Evolutionary conservation across 1,140 invertebrate genomes (phyloP), one percentile per base, ranked within the genome.

Genomic region (Phenacoccus solenopsis): DNA sequence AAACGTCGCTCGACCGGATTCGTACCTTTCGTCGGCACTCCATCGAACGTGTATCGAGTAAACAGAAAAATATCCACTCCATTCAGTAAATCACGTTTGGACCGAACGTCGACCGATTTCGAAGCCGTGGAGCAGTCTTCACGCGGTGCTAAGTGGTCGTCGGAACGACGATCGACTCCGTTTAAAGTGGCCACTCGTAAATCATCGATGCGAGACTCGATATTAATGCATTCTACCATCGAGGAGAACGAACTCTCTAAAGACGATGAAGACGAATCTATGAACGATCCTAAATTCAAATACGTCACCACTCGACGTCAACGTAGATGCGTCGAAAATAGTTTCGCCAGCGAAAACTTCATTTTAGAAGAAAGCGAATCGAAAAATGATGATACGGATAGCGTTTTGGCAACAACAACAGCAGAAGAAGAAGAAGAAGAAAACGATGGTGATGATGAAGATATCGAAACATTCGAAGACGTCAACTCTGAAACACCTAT

Each of bases 311-410:
- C 4, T 4, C 10, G 59, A 10, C 9, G 59, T 25, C 3, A n/a
- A 49, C 59, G 21, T 3, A 3, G 59, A 10, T 27, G 2, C 9
- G 59, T 7, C 16, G 25, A 64, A 64, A 64, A 16, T 64, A 64
- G 10, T 24, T 64, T 64, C 20, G 59, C 22, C 9, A 20, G 1
- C 2, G 25, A 27, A 25, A 22, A 64, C 25, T 10, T 4, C 7
- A 64, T 64, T 64, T 1, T 64, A 2, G 59, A 64, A 27, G 59
- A 64, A 64, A 64, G 59, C 59, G 59, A 64, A 22, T 9, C 25
- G 22, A 27, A 64, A 10, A 64, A 22, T 16, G 59, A 64, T 24
- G 10, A 10, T 22, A 64, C 2, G 4, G 16, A 59, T 9, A 20
- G 32, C 32, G 32, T 10, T 38, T 22, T 59, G 7, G 5, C 56